Evolutionary conservation across 2,113 vertebrate species (phyloP), one percentile per base, ranked within the genome.

Genomic region (Lepus timidus): DNA sequence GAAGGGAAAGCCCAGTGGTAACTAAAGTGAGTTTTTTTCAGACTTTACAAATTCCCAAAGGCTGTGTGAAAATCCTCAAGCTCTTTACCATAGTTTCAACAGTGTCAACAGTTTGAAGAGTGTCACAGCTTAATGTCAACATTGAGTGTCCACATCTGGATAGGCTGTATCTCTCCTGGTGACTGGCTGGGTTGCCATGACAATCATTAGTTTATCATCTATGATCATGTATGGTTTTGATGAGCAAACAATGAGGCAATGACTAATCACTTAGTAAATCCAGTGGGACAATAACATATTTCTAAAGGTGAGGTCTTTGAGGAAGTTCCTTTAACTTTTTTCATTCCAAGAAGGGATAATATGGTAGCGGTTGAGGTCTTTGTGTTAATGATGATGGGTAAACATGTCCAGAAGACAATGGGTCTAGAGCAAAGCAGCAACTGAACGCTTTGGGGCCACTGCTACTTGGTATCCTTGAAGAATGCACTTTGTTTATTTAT

Each of bases 121-220:
- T 36, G 61, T 74, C 51, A 58, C 3, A 17, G 84, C 27, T 55
- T 88, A 20, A 44, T 31, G 23, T 51, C 36, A 76, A 44, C 79
- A 51, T 3, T 17, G 1, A 14, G 25, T 0, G 11, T 19, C 81
- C 64, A 20, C 2, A 0, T 33, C 31, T 49, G 4, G 51, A 36
- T 44, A 1, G 29, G 7, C 51, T 62, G 17, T 2, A 9, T 51
- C 11, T 29, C 52, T 44, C 29, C 25, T 2, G 6, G n/a, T 33
- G 67, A 6, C 49, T 31, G 36, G 14, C 23, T 44, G 52, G 36
- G 20, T 23, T 58, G 61, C 65, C 51, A 9, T 1, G 0, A 23
- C 16, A 6, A 49, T 29, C 20, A 3, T 4, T 1, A 27, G 25
- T 64, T 33, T 31, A 12, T 27, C 52, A 39, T 6, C 31, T 4